Evolutionary conservation across 2,113 vertebrate species (phyloP).

Genomic region (Cebus imitator): DNA sequence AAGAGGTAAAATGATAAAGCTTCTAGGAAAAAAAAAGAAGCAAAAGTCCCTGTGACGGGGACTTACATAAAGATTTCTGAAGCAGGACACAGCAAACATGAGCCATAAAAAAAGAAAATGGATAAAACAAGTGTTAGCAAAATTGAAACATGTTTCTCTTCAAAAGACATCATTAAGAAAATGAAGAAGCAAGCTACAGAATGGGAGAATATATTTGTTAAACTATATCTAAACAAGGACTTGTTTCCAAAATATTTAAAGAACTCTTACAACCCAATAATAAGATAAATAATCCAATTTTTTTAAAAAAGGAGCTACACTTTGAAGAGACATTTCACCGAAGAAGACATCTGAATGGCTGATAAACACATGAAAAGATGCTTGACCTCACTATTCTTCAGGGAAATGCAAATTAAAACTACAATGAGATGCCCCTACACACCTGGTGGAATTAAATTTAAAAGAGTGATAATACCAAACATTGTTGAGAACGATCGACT

Average conservation of each 20-base stretch:
- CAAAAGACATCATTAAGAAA: not conserved
- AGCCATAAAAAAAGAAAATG: not conserved
- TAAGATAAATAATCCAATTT: not conserved
- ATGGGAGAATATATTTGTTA: not conserved
- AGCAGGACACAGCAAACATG: not conserved
- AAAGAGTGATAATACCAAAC: not conserved
- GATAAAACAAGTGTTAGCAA: not conserved
- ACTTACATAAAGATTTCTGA: not conserved
- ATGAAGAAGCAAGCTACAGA: not conserved
- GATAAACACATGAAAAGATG: not conserved
- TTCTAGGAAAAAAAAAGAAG: not conserved
- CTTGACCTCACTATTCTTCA: not conserved
- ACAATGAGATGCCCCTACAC: not conserved
- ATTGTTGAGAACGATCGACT: not conserved
- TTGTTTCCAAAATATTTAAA: not conserved
- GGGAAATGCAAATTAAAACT: not conserved
- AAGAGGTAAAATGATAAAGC: not conserved
- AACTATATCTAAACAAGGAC: not conserved
- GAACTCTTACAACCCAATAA: not conserved
- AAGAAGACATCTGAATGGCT: not conserved
- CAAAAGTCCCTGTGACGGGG: not conserved
- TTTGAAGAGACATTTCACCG: not conserved
- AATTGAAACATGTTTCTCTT: not conserved
- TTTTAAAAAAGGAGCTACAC: not conserved
- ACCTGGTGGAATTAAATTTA: not conserved